Base-by-base conservation (phyloP, 2,113 vertebrate genomes). In the Suricata suricatta region DNA sequence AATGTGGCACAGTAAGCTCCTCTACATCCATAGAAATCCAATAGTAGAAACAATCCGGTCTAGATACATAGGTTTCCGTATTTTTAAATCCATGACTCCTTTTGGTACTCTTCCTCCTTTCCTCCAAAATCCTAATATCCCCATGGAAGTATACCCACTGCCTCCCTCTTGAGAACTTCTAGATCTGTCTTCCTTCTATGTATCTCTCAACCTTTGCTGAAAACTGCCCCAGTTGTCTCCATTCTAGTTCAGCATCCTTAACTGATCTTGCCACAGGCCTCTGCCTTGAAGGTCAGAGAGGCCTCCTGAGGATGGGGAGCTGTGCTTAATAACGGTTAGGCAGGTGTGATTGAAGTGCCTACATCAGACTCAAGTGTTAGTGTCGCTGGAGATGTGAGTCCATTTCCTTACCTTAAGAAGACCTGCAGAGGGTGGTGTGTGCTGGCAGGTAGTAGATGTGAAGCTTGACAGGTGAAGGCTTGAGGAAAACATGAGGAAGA, bases 1-100 rank as follows among this genome's bases (percentile, higher is more conserved):
- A 96, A 35, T 4, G 12, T 25, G 33, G 31, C 14, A 66, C 0
- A 0, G 33, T 15, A 11, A 1, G 25, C 44, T 74, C 72, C n/a
- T 17, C 4, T 10, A 44, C 0, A 0, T 64, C 29, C 35, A 13
- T 15, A 88, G 83, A 60, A 38, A 72, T 17, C 50, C 25, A n/a
- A n/a, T 25, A 41, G 93, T 50, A 64, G n/a, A 86, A 90, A 68
- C 44, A 86, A 93, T 84, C 29, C 47, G 50, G 57, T 33, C 76
- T 47, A 41, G 76, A 64, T 57, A 60, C 57, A 4, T 4, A 38
- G 64, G 25, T 74, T 80, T 95, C 74, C n/a, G 33, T 81, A 27
- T n/a, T 92, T 92, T 86, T 72, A 96, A 96, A 63, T 38, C 12
- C 17, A 7, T 0, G 13, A 2, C 19, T 25, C 5, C 3, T 64